A percentile compares a stretch with the other conserved stretches of the same genome.
Conservation (phyloP, 2,797 vertebrate species). For the Sebastes minor region DNA sequence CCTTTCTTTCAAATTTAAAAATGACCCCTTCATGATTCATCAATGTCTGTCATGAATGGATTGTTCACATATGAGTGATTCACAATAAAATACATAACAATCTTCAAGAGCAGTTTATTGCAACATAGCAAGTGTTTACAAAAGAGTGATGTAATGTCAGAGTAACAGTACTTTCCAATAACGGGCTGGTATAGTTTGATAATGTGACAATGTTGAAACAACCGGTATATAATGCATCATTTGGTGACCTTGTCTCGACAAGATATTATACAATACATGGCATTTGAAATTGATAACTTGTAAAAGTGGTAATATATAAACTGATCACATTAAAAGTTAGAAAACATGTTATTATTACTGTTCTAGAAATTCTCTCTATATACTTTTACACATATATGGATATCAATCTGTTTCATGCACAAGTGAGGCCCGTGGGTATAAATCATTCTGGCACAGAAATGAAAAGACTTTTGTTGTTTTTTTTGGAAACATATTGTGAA, state of each 20-base stretch:
- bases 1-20: too few species aligned
- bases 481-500: conserved; percentile 30
- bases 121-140: conserved; percentile 75
- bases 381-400: conserved; percentile 47
- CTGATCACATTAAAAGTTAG: conserved; percentile 68
- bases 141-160: conserved; percentile 67
- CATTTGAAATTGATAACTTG: conserved; percentile 45
- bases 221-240: conserved; percentile 51
- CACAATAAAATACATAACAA: conserved; percentile 16
- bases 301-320: conserved; percentile 73
- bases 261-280: conserved; percentile 55
- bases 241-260: conserved; percentile 43
- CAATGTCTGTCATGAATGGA: background rate
- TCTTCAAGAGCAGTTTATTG: conserved; percentile 76
- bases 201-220: conserved; percentile 52
- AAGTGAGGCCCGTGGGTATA: conserved; percentile 40
- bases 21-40: background rate
- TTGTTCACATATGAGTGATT: background rate
- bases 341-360: conserved; percentile 57
- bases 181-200: conserved; percentile 62
- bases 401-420: conserved; percentile 63
- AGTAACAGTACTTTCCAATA: conserved; percentile 63
- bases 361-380: conserved; percentile 57
- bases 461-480: conserved; percentile 27
- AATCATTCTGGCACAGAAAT: conserved; percentile 57